Evolutionary conservation across 2,113 vertebrate genomes (phyloP).

Genomic region (Coturnix japonica): DNA sequence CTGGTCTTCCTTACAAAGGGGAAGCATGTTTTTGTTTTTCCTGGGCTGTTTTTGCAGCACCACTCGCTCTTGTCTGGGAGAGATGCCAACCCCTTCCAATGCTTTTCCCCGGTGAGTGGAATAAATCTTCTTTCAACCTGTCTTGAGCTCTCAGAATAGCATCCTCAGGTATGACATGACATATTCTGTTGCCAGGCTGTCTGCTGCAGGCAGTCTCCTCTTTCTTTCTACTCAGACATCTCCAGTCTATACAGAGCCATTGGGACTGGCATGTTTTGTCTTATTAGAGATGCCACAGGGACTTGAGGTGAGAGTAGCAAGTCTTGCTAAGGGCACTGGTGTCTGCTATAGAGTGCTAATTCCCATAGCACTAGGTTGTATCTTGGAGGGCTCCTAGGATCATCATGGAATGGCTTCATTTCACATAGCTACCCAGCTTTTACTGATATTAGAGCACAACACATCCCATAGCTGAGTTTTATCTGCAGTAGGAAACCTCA

Average conservation of each 20-base stretch:
- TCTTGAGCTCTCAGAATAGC: slow-evolving; percentile 47
- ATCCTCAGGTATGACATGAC: slow-evolving; percentile 43
- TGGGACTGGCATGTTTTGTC: not conserved
- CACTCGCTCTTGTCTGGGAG: slow-evolving; percentile 41
- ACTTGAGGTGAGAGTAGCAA: not conserved
- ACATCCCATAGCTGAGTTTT: not conserved
- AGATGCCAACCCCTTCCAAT: slow-evolving; percentile 10
- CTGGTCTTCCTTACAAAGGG: not conserved
- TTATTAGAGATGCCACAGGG: not conserved
- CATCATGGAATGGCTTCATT: not conserved
- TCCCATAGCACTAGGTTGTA: not conserved
- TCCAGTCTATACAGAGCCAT: not conserved
- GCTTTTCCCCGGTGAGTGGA: slow-evolving; percentile 24
- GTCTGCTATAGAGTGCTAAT: not conserved
- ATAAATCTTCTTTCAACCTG: slow-evolving; percentile 47
- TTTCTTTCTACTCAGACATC: slow-evolving; percentile 24
- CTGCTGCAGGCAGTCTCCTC: slow-evolving; percentile 32
- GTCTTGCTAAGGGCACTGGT: not conserved
- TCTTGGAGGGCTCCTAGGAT: not conserved
- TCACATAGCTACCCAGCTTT: not conserved
- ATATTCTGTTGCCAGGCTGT: slow-evolving; percentile 8
- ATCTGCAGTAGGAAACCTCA: not conserved
- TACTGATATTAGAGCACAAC: not conserved
- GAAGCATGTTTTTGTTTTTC: slow-evolving; percentile 55
- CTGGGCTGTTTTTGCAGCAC: slow-evolving; percentile 40